Base-by-base conservation (phyloP, 2,113 vertebrate species). In the Sinocyclocheilus maitianheensis region DNA sequence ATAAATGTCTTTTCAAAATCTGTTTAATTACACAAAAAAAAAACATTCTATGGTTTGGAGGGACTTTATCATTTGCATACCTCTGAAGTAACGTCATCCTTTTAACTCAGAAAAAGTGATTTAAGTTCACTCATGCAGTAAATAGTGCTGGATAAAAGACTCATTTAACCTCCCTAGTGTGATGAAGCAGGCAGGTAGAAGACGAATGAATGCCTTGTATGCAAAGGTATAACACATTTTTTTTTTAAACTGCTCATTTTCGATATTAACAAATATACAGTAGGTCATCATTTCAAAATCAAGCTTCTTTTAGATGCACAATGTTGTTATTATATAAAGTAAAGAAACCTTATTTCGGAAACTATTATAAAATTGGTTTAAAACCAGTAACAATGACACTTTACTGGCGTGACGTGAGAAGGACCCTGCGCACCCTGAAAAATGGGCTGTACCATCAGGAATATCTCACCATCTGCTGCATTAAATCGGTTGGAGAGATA, bases 101-200 rank as follows among this genome's bases (percentile, higher is more conserved):
- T 83, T 90, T 76, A 85, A 40, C 5, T 63, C 55, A 74, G 75
- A 63, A 67, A 75, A 62, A 46, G 20, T 14, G 22, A 30, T 84
- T 77, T 79, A 77, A 43, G 74, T 80, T 77, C 51, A 86, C 18
- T 78, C 86, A 87, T 72, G 72, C 75, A 22, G 40, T 88, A 77
- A 85, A 84, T 82, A 5, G 46, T 43, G 55, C 60, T 58, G 63
- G 63, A 22, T 65, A 60, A 48, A 83, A 84, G 58, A 46, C 55
- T 51, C 40, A 65, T 84, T 84, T 84, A 84, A 13, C 18, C 30
- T 77, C 72, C 74, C 74, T 22, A 12, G 11, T 12, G 46, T 46
- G 51, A 55, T 34, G 40, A 8, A 53, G 18, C 14, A 77, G 4
- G 63, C 12, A 74, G 46, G 71, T 58, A 40, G 37, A 37, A 37